Conservation (phyloP, 1,140 invertebrate genomes). For the Trialeurodes vaporariorum region DNA sequence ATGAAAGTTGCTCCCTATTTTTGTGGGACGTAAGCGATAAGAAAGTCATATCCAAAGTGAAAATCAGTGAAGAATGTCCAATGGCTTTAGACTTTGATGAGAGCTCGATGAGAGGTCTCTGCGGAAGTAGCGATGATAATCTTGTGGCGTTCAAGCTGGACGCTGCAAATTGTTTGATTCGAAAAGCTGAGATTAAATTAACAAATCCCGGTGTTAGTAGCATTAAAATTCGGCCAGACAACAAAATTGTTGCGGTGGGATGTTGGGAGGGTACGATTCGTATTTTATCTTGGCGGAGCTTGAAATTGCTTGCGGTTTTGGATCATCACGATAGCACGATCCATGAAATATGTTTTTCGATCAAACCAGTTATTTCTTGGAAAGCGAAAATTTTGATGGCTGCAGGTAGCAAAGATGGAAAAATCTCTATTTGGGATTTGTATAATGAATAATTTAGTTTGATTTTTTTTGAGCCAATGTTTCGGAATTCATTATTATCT, state of each 20-base stretch:
- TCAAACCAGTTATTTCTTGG: slow-evolving; percentile 45
- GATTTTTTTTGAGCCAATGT: too few species aligned
- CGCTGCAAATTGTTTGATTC: slow-evolving; percentile 31
- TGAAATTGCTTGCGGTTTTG: slow-evolving; percentile 59
- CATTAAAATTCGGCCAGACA: slow-evolving; percentile 53
- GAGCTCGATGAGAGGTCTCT: slow-evolving; percentile 45
- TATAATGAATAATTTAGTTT: slow-evolving; percentile 37
- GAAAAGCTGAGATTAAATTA: slow-evolving; percentile 42
- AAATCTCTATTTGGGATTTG: slow-evolving; percentile 61
- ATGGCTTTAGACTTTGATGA: slow-evolving; percentile 55
- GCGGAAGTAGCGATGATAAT: slow-evolving; percentile 46
- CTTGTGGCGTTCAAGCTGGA: slow-evolving; percentile 36
- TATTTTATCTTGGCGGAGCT: slow-evolving; percentile 64
- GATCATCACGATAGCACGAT: slow-evolving; percentile 52
- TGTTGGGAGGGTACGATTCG: slow-evolving; percentile 65
- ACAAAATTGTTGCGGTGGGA: slow-evolving; percentile 58
- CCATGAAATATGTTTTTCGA: slow-evolving; percentile 54
- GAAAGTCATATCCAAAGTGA: background rate
- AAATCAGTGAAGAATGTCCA: slow-evolving; percentile 38
- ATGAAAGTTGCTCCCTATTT: background rate
- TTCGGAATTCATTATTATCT: too few species aligned
- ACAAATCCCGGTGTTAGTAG: slow-evolving; percentile 59
- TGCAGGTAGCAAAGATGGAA: slow-evolving; percentile 51
- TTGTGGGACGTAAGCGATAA: background rate
- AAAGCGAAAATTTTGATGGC: slow-evolving; percentile 55